phyloP scores from a whole-genome alignment of 2,113 vertebrate species.

The Ariopsis seemanni region DNA sequence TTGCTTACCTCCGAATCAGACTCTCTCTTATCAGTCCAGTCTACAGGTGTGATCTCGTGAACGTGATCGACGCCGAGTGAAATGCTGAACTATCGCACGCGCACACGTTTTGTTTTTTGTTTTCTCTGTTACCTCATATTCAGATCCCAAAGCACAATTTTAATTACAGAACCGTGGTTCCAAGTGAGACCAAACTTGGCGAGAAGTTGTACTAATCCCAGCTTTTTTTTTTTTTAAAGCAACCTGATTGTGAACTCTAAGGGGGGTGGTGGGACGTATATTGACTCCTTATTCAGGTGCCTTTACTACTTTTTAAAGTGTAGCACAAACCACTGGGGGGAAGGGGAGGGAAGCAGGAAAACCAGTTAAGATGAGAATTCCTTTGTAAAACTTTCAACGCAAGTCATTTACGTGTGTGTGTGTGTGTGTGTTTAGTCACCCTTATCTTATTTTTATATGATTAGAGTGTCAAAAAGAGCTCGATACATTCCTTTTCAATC shows the following conservation, averaged over 20 bases:
- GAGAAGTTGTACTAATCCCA: not conserved
- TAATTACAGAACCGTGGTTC: not conserved
- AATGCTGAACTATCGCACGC: slow-evolving; percentile 22
- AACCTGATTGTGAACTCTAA: not conserved
- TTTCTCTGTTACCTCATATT: slow-evolving; percentile 40
- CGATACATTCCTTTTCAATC: not conserved
- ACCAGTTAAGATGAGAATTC: not conserved
- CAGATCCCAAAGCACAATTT: slow-evolving; percentile 33
- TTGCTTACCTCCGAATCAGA: slow-evolving; percentile 5
- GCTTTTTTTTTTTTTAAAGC: not conserved
- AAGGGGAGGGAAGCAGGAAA: not conserved
- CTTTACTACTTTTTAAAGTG: not conserved
- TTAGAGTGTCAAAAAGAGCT: not conserved
- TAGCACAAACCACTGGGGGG: not conserved
- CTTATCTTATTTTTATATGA: no score
- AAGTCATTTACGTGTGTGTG: not conserved
- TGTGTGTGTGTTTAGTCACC: no score
- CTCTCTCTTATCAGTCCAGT: not conserved
- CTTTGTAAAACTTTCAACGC: not conserved
- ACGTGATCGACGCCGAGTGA: not conserved
- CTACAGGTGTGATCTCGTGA: not conserved
- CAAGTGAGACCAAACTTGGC: not conserved
- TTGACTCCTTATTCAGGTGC: not conserved
- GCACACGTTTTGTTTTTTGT: no score
- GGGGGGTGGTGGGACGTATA: not conserved